These are phyloP conservation scores for Drosophila biarmipes DNA, from an alignment of 1,140 invertebrate species.

Conservation along the genomic window DNA sequence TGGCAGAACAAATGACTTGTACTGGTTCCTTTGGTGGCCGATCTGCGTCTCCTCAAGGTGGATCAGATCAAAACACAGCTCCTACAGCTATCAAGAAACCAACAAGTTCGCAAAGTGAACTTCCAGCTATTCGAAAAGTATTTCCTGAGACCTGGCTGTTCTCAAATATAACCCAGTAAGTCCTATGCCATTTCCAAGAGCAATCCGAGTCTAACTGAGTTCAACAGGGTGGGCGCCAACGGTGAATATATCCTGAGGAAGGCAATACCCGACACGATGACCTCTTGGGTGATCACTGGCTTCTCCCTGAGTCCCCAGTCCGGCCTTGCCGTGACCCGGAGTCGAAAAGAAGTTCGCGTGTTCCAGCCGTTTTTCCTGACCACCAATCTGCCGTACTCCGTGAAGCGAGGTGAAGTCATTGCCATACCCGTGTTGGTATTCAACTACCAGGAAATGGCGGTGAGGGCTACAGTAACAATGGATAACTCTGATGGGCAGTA, in stretches of 20 bases:
- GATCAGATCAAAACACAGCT: background rate
- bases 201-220: background rate
- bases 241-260: constrained; percentile 70
- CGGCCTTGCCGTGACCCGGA: constrained; percentile 92
- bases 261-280: constrained; percentile 94
- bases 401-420: constrained; percentile 88
- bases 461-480: constrained; percentile 91
- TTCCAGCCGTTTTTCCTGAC: constrained; percentile 95
- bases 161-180: constrained; percentile 21
- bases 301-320: constrained; percentile 94
- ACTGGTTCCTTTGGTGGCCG: background rate
- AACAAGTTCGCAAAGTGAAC: background rate
- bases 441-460: constrained; percentile 86
- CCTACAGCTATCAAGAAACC: background rate
- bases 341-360: constrained; percentile 91
- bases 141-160: constrained; percentile 33
- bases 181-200: no score
- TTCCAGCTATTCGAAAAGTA: background rate
- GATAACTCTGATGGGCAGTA: constrained; percentile 92
- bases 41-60: no score
- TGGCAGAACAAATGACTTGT: background rate
- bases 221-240: constrained; percentile 29
- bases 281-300: constrained; percentile 96
- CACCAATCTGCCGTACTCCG: constrained; percentile 92
- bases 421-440: constrained; percentile 76